These are phyloP conservation scores for Drosophila virilis DNA, from an alignment of 1,140 invertebrate genomes.

Conservation along the genomic window DNA sequence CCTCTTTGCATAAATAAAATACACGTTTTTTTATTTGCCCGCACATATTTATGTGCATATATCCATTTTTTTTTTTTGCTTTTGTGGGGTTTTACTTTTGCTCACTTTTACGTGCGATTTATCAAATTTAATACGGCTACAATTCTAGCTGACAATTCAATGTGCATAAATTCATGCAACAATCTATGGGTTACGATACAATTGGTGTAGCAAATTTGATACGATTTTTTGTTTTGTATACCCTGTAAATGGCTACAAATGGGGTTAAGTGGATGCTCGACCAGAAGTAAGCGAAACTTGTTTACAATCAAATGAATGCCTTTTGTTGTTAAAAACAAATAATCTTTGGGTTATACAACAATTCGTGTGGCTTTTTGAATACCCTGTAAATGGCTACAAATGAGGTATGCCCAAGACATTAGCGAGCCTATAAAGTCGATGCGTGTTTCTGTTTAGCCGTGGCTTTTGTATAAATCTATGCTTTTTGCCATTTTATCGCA, in stretches of 20 bases:
- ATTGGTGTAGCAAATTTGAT: slow-evolving; percentile 38
- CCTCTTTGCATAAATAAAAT: slow-evolving; percentile 59
- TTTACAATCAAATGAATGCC: too few species aligned
- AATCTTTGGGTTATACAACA: slow-evolving; percentile 19
- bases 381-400: background rate
- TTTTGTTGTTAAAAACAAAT: too few species aligned
- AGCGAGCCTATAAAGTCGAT: too few species aligned
- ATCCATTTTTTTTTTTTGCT: background rate
- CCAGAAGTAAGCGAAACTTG: too few species aligned
- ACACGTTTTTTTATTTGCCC: slow-evolving; percentile 30
- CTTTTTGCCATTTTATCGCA: too few species aligned
- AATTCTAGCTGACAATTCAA: slow-evolving; percentile 70
- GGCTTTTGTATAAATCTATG: too few species aligned
- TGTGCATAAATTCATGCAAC: slow-evolving; percentile 50
- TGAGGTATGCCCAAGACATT: background rate
- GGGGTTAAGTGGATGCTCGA: too few species aligned
- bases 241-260: background rate
- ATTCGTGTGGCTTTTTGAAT: slow-evolving; percentile 24
- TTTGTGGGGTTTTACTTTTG: slow-evolving; percentile 16
- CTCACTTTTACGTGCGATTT: slow-evolving; percentile 55
- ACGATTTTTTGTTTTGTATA: background rate
- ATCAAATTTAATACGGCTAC: slow-evolving; percentile 59
- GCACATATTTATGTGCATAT: slow-evolving; percentile 35
- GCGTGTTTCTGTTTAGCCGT: too few species aligned
- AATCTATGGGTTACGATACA: slow-evolving; percentile 20